Conservation (phyloP, 2,888 invertebrate species). For the Oscheius sp. region DNA sequence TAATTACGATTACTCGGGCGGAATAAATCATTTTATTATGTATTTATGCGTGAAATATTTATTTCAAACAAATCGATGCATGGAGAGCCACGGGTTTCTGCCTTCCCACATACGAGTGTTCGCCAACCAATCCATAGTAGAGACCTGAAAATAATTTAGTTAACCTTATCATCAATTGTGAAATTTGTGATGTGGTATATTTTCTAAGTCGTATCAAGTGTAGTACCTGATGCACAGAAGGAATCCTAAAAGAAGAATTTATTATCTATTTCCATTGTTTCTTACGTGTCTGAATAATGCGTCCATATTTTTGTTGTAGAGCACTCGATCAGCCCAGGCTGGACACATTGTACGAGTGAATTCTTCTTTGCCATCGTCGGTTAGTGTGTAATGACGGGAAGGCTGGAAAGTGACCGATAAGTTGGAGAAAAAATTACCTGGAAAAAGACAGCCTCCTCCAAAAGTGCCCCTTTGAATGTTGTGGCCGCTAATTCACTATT, state of each 20-base stretch:
- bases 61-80: conserved; percentile 61
- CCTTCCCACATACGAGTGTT: conserved; percentile 57
- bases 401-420: conserved; percentile 43
- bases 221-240: conserved; percentile 56
- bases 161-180: no score
- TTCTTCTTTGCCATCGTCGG: conserved; percentile 54
- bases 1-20: neutral
- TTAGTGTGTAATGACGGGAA: conserved; percentile 59
- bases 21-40: neutral
- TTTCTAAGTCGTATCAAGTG: no score
- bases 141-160: no score
- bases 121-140: conserved; percentile 65
- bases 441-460: conserved; percentile 62
- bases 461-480: conserved; percentile 54
- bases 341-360: conserved; percentile 60
- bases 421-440: conserved; percentile 36
- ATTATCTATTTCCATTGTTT: neutral
- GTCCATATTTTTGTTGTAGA: conserved; percentile 59
- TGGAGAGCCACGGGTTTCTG: conserved; percentile 62
- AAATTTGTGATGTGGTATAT: no score
- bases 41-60: neutral
- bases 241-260: conserved; percentile 57
- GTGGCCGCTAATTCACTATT: conserved; percentile 60
- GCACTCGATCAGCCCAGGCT: conserved; percentile 60
- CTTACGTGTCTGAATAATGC: conserved; percentile 63